A percentile compares a stretch with the other conserved stretches of the same genome.
phyloP scores from a whole-genome alignment of 2,888 invertebrate genomes.

The Drosophila dives region DNA sequence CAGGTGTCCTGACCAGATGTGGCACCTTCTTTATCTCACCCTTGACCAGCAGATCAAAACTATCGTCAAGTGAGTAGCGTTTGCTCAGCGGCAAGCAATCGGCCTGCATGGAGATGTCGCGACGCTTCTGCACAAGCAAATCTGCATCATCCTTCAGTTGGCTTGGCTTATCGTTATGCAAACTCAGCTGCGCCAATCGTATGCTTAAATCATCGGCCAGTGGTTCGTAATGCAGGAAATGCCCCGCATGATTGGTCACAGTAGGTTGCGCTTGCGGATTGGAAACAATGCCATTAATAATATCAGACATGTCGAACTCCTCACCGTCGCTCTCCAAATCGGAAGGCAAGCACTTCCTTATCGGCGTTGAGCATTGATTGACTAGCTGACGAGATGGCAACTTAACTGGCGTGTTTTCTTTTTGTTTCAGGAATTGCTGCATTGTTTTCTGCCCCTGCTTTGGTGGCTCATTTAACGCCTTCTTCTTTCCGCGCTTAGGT shows the following conservation, averaged over 20 bases:
- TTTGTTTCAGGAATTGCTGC: slow-evolving; percentile 79
- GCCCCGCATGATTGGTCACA: slow-evolving; percentile 72
- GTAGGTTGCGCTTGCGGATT: slow-evolving; percentile 51
- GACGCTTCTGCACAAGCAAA: slow-evolving; percentile 64
- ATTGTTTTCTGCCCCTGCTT: slow-evolving; percentile 80
- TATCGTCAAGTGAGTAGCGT: slow-evolving; percentile 77
- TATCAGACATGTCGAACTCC: slow-evolving; percentile 86
- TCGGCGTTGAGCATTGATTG: slow-evolving; percentile 80
- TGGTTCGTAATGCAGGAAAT: slow-evolving; percentile 73
- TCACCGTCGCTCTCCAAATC: slow-evolving; percentile 83
- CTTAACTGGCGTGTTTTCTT: slow-evolving; percentile 49
- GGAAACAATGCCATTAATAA: slow-evolving; percentile 86
- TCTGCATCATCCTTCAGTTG: slow-evolving; percentile 67
- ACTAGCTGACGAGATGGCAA: background rate
- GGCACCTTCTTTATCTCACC: slow-evolving; percentile 32
- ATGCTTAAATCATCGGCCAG: slow-evolving; percentile 58
- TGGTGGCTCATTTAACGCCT: slow-evolving; percentile 80
- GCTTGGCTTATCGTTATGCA: slow-evolving; percentile 20
- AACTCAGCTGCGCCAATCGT: slow-evolving; percentile 50
- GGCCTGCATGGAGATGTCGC: slow-evolving; percentile 49
- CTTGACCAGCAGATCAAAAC: slow-evolving; percentile 76
- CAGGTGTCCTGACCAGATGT: slow-evolving; percentile 52
- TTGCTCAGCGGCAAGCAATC: slow-evolving; percentile 47
- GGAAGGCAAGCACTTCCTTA: slow-evolving; percentile 70
- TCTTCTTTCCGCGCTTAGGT: slow-evolving; percentile 49